phyloP scores from a whole-genome alignment of 2,888 invertebrate species.

The Micropterix aruncella region DNA sequence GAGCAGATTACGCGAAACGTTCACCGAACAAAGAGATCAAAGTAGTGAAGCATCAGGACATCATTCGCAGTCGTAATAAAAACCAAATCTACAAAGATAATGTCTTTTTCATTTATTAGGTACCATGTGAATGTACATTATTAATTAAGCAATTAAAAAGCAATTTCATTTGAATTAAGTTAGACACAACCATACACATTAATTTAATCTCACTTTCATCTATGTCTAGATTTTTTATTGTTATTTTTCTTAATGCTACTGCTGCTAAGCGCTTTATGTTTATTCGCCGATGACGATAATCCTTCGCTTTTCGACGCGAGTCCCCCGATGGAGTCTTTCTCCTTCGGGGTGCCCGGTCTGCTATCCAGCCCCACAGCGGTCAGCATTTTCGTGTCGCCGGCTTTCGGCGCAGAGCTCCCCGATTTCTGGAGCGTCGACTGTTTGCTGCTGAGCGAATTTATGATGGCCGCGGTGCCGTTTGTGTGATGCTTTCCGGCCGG shows the following conservation, averaged over 20 bases:
- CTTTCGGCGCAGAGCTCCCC: constrained; percentile 28
- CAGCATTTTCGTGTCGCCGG: constrained; percentile 29
- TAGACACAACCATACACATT: no score
- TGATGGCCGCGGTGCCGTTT: constrained; percentile 23
- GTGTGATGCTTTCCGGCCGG: constrained; percentile 37
- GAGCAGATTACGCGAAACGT: no score
- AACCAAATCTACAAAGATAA: no score
- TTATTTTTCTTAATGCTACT: constrained; percentile 56
- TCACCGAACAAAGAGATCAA: no score
- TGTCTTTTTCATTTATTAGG: no score
- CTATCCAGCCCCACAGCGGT: constrained; percentile 27
- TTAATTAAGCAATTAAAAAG: no score
- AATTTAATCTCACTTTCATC: no score
- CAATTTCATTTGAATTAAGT: no score
- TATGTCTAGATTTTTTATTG: constrained; percentile 71
- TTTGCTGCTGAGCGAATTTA: constrained; percentile 23
- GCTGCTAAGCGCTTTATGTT: constrained; percentile 35
- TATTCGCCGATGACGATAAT: constrained; percentile 28
- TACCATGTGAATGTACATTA: no score
- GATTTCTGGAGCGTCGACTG: constrained; percentile 30
- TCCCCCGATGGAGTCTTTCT: constrained; percentile 25
- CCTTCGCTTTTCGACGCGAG: constrained; percentile 23
- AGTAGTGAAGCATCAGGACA: no score
- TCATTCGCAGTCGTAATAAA: no score
- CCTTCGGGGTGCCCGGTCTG: constrained; percentile 34